A percentile compares a stretch with the other conserved stretches of the same genome.
phyloP scores from a whole-genome alignment of 1,140 invertebrate species.

The Drosophila pectinifera region DNA sequence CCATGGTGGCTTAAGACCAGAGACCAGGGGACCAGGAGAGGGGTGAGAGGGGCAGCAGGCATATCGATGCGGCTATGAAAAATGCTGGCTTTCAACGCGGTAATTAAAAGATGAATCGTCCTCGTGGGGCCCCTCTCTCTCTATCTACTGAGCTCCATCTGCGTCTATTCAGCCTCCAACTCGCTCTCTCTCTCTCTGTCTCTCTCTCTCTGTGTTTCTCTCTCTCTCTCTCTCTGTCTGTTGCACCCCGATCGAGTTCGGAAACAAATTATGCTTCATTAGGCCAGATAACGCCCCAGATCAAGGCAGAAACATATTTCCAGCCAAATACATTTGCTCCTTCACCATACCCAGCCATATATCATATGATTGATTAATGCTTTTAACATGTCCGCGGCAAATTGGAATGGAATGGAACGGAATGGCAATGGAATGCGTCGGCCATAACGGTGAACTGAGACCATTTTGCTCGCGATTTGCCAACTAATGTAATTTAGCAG shows the following conservation, averaged over 20 bases:
- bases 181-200: neutral
- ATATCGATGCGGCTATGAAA: conserved; percentile 70
- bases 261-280: conserved; percentile 83
- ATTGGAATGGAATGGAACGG: conserved; percentile 42
- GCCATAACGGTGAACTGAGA: conserved; percentile 28
- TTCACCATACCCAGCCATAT: conserved; percentile 4
- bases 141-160: neutral
- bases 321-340: conserved; percentile 21
- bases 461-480: conserved; percentile 16
- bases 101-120: conserved; percentile 85
- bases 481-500: conserved; percentile 6
- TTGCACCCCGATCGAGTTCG: conserved; percentile 8
- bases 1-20: conserved; percentile 20
- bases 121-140: conserved; percentile 18
- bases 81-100: conserved; percentile 82
- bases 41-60: neutral
- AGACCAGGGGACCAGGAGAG: neutral
- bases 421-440: conserved; percentile 33
- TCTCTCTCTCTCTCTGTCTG: neutral
- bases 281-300: conserved; percentile 81
- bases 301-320: conserved; percentile 57
- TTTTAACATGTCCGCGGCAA: conserved; percentile 48
- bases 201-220: too few relatives aligned
- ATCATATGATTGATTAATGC: conserved; percentile 79
- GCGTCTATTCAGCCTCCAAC: neutral